Conservation (phyloP, 2,113 vertebrate species). For the Zosterops pallidus region DNA sequence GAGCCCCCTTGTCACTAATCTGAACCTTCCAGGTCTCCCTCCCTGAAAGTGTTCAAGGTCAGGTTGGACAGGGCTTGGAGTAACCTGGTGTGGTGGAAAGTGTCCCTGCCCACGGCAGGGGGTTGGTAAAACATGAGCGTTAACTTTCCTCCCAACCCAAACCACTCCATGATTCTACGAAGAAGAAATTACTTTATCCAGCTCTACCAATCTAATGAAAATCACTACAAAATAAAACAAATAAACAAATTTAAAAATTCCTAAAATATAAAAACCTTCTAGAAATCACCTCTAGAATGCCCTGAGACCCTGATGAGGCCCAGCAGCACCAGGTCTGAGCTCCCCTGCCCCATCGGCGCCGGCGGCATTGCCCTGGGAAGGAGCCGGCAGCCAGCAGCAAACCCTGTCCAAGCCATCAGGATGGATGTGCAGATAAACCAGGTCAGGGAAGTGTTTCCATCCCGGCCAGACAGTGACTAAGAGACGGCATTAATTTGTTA, state of each 20-base stretch:
- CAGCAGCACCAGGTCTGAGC: accelerated
- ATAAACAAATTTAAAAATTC: too few relatives aligned
- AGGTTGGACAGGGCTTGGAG: neutral
- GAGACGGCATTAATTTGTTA: slow-evolving; percentile 19
- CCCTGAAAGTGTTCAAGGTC: neutral
- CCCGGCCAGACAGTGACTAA: slow-evolving; percentile 45
- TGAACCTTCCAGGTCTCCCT: neutral
- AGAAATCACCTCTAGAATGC: neutral
- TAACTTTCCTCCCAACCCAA: neutral
- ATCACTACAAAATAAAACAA: neutral
- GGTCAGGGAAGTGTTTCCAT: slow-evolving; percentile 44
- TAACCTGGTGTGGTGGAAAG: neutral
- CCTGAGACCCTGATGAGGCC: accelerated
- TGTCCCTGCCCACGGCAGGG: neutral
- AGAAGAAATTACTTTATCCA: neutral
- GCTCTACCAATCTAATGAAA: neutral
- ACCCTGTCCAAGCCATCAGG: neutral
- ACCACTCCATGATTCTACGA: accelerated
- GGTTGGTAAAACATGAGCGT: neutral
- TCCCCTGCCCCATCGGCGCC: accelerated
- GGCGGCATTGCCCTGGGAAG: neutral
- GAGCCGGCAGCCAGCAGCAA: neutral
- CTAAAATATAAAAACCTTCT: neutral
- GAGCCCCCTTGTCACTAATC: accelerated
- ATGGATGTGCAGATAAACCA: neutral